Base-by-base conservation (phyloP, 1,140 invertebrate species). In the Holotrichia oblita region DNA sequence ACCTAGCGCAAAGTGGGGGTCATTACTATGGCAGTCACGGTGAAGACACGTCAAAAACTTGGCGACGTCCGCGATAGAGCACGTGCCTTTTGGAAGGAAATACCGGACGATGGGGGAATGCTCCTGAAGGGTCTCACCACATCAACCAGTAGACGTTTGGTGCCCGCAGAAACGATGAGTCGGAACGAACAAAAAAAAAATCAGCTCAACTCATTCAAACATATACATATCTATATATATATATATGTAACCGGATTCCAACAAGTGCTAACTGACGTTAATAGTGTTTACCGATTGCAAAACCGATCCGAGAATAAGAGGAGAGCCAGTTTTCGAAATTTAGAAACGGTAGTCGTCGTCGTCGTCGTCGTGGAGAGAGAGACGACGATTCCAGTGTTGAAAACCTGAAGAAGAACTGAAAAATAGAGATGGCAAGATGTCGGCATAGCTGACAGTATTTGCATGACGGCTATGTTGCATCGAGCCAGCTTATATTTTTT, bases 351-450 rank as follows among this genome's bases (percentile, higher is more conserved):
- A 6, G 17, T 55, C 48, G 42, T 17, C 4, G 27, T 2, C 4
- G 27, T 4, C 27, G 4, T 34, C 27, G 4, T 4, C 2, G 1
- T 34, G 27, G 27, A 2, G 27, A 34, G 27, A 4, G 27, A 34
- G 4, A 34, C 27, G 1, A 34, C 27, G 27, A 34, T 34, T 34
- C 4, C n/a, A n/a, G n/a, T n/a, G n/a, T n/a, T n/a, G n/a, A 34
- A 34, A 34, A 34, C 27, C 17, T n/a, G n/a, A n/a, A n/a, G 17
- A 44, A 55, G 22, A 76, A 20, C 48, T 55, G 75, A 42, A 88
- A 88, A 89, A 87, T 87, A 87, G 89, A 90, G 90, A 88, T 90
- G 90, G 90, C 90, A 91, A 91, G 90, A 91, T 90, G 90, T 91
- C 90, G 90, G 90, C 90, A 91, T 91, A 91, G 90, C 90, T 91